These are phyloP conservation scores for Carollia perspicillata DNA, from an alignment of 2,113 vertebrate species.

Conservation along the genomic window DNA sequence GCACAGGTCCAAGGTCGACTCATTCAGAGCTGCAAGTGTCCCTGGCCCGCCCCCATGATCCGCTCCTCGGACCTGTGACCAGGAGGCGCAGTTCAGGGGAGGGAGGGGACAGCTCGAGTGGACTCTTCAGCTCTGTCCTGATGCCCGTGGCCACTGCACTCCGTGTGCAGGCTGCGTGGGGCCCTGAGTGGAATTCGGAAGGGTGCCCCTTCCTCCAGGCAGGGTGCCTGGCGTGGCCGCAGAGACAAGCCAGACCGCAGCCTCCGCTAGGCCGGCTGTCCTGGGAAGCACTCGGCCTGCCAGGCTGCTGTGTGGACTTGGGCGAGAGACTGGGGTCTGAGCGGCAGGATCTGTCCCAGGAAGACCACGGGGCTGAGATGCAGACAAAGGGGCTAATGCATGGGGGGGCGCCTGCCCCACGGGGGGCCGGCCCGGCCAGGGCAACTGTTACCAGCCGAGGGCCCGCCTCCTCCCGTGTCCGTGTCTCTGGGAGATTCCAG, in stretches of 20 bases:
- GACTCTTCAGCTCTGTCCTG: not conserved
- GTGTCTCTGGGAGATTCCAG: not conserved
- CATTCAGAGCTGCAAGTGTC: fast-evolving
- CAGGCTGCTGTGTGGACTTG: not conserved
- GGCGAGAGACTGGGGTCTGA: not conserved
- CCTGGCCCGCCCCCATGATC: too few relatives aligned
- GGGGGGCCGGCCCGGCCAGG: fast-evolving
- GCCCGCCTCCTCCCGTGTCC: not conserved
- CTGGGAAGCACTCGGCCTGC: not conserved
- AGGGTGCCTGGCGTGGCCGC: fast-evolving
- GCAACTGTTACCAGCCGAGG: fast-evolving
- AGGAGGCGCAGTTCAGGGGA: not conserved
- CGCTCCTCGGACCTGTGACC: not conserved
- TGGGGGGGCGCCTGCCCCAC: fast-evolving
- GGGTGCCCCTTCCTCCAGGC: not conserved
- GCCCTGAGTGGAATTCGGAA: not conserved
- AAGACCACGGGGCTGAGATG: not conserved
- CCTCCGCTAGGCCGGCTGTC: not conserved
- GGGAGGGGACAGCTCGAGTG: fast-evolving
- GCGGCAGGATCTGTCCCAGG: not conserved
- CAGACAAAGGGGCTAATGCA: fast-evolving
- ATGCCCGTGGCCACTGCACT: not conserved
- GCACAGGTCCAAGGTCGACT: not conserved
- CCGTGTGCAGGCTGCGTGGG: fast-evolving
- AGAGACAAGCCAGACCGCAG: fast-evolving